Conservation (phyloP, 2,113 vertebrate genomes). For the Natator depressus region DNA sequence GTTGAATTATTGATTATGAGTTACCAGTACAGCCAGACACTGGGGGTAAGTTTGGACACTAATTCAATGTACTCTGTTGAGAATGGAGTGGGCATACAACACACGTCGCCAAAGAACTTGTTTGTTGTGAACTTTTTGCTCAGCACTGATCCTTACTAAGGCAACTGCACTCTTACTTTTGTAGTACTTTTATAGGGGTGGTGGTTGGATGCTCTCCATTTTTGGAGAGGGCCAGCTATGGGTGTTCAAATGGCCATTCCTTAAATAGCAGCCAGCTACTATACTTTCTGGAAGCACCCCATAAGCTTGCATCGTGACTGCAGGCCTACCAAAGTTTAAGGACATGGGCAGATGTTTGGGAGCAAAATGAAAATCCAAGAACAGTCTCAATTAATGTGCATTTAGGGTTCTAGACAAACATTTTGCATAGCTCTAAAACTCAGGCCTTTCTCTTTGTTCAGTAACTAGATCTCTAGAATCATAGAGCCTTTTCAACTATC, state of each 20-base stretch:
- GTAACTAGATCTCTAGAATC: not conserved
- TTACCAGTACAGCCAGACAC: not conserved
- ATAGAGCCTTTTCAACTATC: conserved; percentile 5
- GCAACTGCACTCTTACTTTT: not conserved
- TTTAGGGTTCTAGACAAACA: conserved; percentile 6
- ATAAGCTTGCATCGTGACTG: not conserved
- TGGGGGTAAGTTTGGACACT: not conserved
- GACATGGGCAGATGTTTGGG: conserved; percentile 3
- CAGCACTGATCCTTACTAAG: not conserved
- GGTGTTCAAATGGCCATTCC: not conserved
- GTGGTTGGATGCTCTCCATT: not conserved
- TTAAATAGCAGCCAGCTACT: not conserved
- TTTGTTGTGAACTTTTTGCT: not conserved
- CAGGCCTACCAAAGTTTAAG: not conserved
- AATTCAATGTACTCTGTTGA: not conserved
- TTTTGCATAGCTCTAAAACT: not conserved
- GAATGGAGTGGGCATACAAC: not conserved
- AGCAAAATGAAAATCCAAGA: not conserved
- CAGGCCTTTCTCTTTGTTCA: not conserved
- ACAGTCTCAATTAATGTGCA: not conserved
- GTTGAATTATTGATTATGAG: not conserved
- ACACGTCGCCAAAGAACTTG: not conserved
- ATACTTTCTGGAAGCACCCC: not conserved
- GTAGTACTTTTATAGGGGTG: not conserved
- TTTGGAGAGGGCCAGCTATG: not conserved